Percentiles rank a stretch among this genome's conserved stretches.
Conservation (phyloP, 1,140 invertebrate genomes). For the Drosophila pseudoananassae region DNA sequence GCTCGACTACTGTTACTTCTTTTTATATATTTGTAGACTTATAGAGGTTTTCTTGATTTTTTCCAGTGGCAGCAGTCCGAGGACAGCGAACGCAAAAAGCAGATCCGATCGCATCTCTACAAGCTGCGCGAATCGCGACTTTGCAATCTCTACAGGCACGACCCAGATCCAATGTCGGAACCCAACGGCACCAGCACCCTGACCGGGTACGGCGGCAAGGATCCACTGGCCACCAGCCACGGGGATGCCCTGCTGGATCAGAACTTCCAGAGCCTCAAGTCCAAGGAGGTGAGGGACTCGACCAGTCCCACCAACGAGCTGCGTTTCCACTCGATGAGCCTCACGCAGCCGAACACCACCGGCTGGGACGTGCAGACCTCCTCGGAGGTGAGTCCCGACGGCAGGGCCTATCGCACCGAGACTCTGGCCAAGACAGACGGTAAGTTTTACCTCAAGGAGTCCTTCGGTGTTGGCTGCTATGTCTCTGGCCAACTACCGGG, state of each 20-base stretch:
- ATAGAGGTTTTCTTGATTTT: neutral
- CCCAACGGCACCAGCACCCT: slow-evolving; percentile 65
- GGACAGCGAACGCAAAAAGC: slow-evolving; percentile 92
- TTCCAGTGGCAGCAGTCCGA: slow-evolving; percentile 93
- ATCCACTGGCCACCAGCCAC: slow-evolving; percentile 85
- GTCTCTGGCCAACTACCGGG: slow-evolving; percentile 1
- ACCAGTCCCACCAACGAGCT: slow-evolving; percentile 88
- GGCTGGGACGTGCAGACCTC: slow-evolving; percentile 85
- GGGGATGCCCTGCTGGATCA: slow-evolving; percentile 89
- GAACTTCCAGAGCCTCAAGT: slow-evolving; percentile 90
- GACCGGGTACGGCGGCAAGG: slow-evolving; percentile 66
- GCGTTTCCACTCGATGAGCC: slow-evolving; percentile 76
- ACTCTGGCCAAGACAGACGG: slow-evolving; percentile 81
- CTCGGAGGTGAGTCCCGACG: slow-evolving; percentile 84
- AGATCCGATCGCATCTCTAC: slow-evolving; percentile 93
- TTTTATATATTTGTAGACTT: neutral
- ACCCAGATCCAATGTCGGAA: slow-evolving; percentile 65
- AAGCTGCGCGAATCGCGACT: slow-evolving; percentile 91
- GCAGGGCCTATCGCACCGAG: slow-evolving; percentile 81
- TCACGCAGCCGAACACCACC: slow-evolving; percentile 76
- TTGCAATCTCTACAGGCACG: slow-evolving; percentile 88
- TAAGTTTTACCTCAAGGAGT: slow-evolving; percentile 41
- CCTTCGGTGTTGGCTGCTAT: neutral
- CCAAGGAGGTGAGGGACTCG: slow-evolving; percentile 90
- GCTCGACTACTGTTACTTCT: neutral